A percentile compares a stretch with the other conserved stretches of the same genome.
phyloP scores from a whole-genome alignment of 2,888 invertebrate genomes.

The Hoplodrina ambigua region DNA sequence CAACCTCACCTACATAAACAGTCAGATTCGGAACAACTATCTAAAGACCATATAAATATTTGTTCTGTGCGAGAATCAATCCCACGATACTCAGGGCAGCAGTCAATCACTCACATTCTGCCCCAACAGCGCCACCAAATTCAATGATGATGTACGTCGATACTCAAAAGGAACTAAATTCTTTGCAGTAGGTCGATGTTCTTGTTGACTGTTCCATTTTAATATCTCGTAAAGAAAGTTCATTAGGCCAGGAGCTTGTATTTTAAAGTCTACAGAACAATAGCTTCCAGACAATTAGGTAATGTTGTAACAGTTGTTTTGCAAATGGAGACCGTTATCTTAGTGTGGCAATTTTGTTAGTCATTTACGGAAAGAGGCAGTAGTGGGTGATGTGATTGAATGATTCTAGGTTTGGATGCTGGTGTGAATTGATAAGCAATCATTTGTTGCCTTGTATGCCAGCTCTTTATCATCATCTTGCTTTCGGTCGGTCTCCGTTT shows the following conservation, averaged over 20 bases:
- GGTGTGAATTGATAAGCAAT: neutral
- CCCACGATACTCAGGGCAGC: no score
- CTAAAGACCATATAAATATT: no score
- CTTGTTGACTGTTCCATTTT: constrained; percentile 14
- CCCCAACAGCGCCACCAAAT: neutral
- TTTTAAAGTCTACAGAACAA: constrained; percentile 35
- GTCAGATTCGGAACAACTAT: no score
- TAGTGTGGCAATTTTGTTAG: constrained; percentile 31
- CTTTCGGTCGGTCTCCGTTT: no score
- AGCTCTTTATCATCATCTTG: no score
- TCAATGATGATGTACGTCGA: neutral
- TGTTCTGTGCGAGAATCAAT: no score
- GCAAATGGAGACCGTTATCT: constrained; percentile 22
- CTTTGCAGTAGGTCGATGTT: neutral
- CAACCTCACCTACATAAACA: no score
- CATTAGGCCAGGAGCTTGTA: constrained; percentile 35
- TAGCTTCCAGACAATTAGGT: constrained; percentile 42
- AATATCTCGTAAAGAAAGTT: constrained; percentile 33
- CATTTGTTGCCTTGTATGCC: neutral
- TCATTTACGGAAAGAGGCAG: constrained; percentile 10
- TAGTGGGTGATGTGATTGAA: neutral
- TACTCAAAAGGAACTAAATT: neutral
- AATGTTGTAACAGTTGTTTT: constrained; percentile 22
- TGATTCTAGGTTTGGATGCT: neutral
- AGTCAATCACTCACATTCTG: no score